Conservation (phyloP, 2,113 vertebrate species). For the Perca fluviatilis region DNA sequence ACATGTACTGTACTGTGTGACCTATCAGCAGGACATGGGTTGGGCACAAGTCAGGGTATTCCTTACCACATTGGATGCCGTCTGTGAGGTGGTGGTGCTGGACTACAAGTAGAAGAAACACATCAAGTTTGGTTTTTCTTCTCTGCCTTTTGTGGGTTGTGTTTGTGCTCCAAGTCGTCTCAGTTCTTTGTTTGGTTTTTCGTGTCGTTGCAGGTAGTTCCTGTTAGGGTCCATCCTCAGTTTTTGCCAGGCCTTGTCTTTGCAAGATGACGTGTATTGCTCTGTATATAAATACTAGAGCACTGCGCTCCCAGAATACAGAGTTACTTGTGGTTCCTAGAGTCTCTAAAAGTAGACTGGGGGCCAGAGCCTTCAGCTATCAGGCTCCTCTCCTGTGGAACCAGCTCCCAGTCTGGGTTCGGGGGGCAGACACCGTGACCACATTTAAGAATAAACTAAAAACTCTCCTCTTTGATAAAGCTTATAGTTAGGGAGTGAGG, state of each 20-base stretch:
- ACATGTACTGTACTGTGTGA: slow-evolving; percentile 93
- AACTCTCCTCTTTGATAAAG: too few relatives aligned
- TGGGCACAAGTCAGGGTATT: slow-evolving; percentile 89
- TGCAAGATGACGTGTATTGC: slow-evolving; percentile 88
- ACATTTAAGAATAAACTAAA: too few relatives aligned
- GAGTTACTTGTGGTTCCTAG: too few relatives aligned
- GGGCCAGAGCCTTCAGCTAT: too few relatives aligned
- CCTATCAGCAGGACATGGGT: slow-evolving; percentile 97
- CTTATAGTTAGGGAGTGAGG: too few relatives aligned
- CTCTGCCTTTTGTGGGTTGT: slow-evolving; percentile 61
- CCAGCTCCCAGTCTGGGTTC: too few relatives aligned
- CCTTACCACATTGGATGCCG: slow-evolving; percentile 96
- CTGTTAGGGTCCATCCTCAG: slow-evolving; percentile 91
- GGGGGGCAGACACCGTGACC: too few relatives aligned
- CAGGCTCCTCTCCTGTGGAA: too few relatives aligned
- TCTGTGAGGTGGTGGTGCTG: slow-evolving; percentile 93
- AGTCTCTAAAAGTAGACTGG: too few relatives aligned
- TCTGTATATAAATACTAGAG: slow-evolving; percentile 51
- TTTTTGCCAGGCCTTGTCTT: slow-evolving; percentile 93
- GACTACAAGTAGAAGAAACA: slow-evolving; percentile 99
- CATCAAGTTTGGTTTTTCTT: slow-evolving; percentile 33
- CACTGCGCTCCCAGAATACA: too few relatives aligned
- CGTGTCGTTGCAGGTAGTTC: slow-evolving; percentile 86
- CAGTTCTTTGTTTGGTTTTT: not conserved
- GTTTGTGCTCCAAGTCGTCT: slow-evolving; percentile 47